Conservation (phyloP, 2,113 vertebrate genomes). For the Melanostigma gelatinosum region DNA sequence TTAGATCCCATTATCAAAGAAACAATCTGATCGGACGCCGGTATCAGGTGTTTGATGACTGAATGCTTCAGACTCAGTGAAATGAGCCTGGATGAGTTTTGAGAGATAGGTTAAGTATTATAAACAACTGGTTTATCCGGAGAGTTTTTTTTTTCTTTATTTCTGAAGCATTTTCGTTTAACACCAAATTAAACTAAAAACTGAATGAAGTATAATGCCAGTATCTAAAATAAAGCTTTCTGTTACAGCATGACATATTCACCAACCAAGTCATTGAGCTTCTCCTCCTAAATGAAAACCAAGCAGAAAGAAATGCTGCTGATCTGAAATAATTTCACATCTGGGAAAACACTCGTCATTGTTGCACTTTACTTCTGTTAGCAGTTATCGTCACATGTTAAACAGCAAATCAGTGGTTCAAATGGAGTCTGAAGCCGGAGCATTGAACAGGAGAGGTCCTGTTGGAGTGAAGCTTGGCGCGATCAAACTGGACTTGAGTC, state of each 20-base stretch:
- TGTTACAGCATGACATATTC: conserved; percentile 9
- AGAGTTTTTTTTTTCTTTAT: not conserved
- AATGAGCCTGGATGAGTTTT: not conserved
- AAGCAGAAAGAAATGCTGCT: conserved; percentile 10
- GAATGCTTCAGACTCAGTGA: not conserved
- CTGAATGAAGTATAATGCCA: not conserved
- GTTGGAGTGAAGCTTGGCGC: conserved; percentile 9
- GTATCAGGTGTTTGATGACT: not conserved
- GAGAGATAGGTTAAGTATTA: not conserved
- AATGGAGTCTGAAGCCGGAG: not conserved
- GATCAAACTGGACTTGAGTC: conserved; percentile 17
- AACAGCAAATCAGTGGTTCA: not conserved
- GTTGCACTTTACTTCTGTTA: not conserved
- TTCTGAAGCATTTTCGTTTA: not conserved
- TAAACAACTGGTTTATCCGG: not conserved
- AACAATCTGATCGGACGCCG: not conserved
- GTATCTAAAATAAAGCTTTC: conserved; percentile 13
- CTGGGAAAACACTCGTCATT: not conserved
- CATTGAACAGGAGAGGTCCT: not conserved
- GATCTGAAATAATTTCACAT: conserved; percentile 2
- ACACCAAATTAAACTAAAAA: not conserved
- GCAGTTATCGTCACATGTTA: not conserved
- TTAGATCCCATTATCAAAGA: not conserved
- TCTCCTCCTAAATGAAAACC: conserved; percentile 12
- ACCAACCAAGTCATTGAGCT: conserved; percentile 4